These are phyloP conservation scores for Drosophila fuyamai DNA, from an alignment of 1,140 invertebrate species.

Conservation along the genomic window DNA sequence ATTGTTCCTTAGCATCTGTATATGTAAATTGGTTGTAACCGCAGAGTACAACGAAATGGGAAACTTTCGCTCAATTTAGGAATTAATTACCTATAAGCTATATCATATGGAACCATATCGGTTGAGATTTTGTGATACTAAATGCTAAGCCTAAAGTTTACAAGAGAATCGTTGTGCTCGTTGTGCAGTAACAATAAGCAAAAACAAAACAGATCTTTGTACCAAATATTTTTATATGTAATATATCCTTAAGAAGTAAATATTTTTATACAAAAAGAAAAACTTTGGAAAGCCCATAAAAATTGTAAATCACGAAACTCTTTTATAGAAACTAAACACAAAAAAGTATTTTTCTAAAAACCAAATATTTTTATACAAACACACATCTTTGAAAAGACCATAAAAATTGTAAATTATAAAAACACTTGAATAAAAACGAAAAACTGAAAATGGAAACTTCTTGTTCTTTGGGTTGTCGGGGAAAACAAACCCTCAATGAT, in stretches of 20 bases:
- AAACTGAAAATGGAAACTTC: slow-evolving; percentile 24
- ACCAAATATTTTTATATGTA: slow-evolving; percentile 75
- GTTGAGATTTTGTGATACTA: slow-evolving; percentile 78
- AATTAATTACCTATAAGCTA: slow-evolving; percentile 37
- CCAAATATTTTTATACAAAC: slow-evolving; percentile 52
- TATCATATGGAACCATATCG: slow-evolving; percentile 60
- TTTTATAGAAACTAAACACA: slow-evolving; percentile 20
- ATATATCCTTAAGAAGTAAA: slow-evolving; percentile 22
- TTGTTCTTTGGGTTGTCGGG: slow-evolving; percentile 32
- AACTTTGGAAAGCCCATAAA: slow-evolving; percentile 33
- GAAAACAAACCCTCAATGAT: slow-evolving; percentile 55
- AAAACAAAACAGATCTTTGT: slow-evolving; percentile 25
- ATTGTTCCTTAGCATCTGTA: slow-evolving; percentile 72
- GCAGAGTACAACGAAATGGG: slow-evolving; percentile 79
- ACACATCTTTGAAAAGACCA: slow-evolving; percentile 23
- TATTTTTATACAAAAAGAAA: slow-evolving; percentile 56
- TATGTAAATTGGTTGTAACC: slow-evolving; percentile 68
- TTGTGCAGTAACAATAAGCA: slow-evolving; percentile 52
- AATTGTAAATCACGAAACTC: slow-evolving; percentile 54
- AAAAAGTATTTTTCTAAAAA: too few species aligned
- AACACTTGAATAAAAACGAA: slow-evolving; percentile 31
- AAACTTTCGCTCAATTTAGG: slow-evolving; percentile 79
- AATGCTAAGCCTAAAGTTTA: slow-evolving; percentile 77
- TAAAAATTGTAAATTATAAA: slow-evolving; percentile 58
- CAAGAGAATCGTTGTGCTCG: slow-evolving; percentile 58